Evolutionary conservation across 2,797 vertebrate genomes (phyloP), one percentile per base, ranked within the genome.

Genomic region (Merluccius polli): DNA sequence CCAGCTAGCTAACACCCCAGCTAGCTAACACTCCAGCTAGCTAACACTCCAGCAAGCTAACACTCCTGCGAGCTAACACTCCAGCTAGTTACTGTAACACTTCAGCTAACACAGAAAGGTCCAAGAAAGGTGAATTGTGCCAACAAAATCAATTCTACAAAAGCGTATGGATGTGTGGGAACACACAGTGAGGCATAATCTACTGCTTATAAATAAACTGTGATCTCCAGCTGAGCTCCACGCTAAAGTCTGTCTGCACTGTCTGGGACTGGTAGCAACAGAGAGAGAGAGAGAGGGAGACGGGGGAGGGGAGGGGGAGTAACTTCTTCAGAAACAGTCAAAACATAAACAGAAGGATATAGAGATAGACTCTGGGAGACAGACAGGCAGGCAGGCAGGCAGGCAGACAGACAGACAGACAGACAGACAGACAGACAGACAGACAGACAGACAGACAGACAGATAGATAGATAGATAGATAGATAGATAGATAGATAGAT

Each of bases 401-500:
- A 68, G 8, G 18, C 31, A 73, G 31, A 71, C 1, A 30, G 67
- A 69, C 27, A 68, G 8, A 68, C 3, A 68, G 8, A 68, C 11
- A 68, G 65, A 59, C 8, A 59, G 16, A 15, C 8, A 59, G 52
- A 59, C 8, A 68, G 67, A 70, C 8, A 32, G 68, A 70, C 6
- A 32, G 11, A 32, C 3, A 69, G 30, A 32, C 4, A 70, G 12
- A 11, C 4, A 70, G 30, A 32, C 29, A 32, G 30, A 68, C 4
- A 68, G 65, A 68, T 12, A 68, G 65, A 68, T 24, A 68, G 65
- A 68, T 30, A 29, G 65, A 68, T 30, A 68, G 11, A 30, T 30
- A 68, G 65, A 68, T 30, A 75, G 78, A 79, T 9, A 78, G 84
- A 80, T 72, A 73, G 73, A 70, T 6, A 70, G 4, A 70, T 9